Conservation (phyloP, 2,113 vertebrate species). For the Galeopterus variegatus region DNA sequence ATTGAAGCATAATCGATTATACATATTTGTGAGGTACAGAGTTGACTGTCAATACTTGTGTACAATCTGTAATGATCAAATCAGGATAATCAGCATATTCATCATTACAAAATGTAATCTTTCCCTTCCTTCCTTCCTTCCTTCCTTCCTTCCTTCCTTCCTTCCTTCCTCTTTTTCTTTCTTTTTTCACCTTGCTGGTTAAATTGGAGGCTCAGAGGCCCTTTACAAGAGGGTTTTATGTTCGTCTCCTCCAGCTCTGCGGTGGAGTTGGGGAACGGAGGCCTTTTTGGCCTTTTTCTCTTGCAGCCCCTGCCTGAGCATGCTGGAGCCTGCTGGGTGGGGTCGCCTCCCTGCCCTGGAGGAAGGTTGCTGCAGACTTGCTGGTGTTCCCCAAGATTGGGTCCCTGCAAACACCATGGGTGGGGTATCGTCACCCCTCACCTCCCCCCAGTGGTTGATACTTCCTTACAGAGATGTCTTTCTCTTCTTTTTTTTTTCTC, state of each 20-base stretch:
- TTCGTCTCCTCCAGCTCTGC: background rate
- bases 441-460: background rate
- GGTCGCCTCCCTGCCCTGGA: background rate
- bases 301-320: background rate
- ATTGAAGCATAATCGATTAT: too few relatives aligned
- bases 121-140: background rate
- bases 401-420: background rate
- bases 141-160: background rate
- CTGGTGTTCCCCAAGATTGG: background rate
- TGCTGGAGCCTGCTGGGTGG: background rate
- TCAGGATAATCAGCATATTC: too few relatives aligned
- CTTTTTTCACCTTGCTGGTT: fast-evolving
- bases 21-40: too few relatives aligned
- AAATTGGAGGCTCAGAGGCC: background rate
- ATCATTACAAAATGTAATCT: too few relatives aligned
- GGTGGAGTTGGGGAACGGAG: fast-evolving
- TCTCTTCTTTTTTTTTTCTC: background rate
- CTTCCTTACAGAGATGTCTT: slow-evolving; percentile 39
- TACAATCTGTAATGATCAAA: too few relatives aligned
- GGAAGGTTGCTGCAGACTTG: too few relatives aligned
- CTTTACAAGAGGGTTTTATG: background rate
- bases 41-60: too few relatives aligned
- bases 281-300: background rate
- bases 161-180: too few relatives aligned
- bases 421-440: background rate